A percentile compares a stretch with the other conserved stretches of the same genome.
These are phyloP conservation scores for Micronycteris hirsuta DNA, from an alignment of 2,113 vertebrate species.

Conservation along the genomic window DNA sequence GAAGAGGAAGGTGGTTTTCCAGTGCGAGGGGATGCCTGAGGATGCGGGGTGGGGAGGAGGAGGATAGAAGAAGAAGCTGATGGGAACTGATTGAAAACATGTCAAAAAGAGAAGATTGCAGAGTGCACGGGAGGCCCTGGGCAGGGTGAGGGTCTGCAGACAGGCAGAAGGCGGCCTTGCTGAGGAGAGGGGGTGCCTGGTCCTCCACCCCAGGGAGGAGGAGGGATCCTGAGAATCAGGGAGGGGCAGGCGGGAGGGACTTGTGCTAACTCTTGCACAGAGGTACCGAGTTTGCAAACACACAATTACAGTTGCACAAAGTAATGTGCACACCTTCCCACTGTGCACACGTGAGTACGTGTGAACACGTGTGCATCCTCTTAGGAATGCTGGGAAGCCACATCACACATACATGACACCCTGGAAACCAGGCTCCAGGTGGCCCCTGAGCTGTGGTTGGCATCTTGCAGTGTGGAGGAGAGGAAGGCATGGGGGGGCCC, in stretches of 20 bases:
- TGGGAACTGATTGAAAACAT: background rate
- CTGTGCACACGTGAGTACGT: slow-evolving; percentile 48
- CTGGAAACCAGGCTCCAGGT: background rate
- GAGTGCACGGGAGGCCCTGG: background rate
- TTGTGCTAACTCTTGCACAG: background rate
- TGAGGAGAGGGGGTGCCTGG: background rate
- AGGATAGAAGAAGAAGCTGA: background rate
- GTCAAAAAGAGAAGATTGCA: too few species aligned
- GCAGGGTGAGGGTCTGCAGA: background rate
- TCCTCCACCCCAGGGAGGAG: background rate
- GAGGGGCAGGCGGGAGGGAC: background rate
- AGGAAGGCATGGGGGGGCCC: background rate
- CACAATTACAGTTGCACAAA: background rate
- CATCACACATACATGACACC: background rate
- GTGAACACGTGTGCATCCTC: background rate
- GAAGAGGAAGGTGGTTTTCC: background rate
- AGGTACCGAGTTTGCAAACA: background rate
- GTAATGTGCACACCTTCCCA: background rate
- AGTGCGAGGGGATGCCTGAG: background rate
- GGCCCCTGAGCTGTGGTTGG: background rate
- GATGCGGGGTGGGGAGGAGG: background rate
- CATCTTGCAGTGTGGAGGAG: background rate
- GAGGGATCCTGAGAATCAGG: background rate
- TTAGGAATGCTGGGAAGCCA: background rate
- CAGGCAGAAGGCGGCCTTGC: background rate